Conservation (phyloP, 2,888 invertebrate species). For the Cepaea hortensis region DNA sequence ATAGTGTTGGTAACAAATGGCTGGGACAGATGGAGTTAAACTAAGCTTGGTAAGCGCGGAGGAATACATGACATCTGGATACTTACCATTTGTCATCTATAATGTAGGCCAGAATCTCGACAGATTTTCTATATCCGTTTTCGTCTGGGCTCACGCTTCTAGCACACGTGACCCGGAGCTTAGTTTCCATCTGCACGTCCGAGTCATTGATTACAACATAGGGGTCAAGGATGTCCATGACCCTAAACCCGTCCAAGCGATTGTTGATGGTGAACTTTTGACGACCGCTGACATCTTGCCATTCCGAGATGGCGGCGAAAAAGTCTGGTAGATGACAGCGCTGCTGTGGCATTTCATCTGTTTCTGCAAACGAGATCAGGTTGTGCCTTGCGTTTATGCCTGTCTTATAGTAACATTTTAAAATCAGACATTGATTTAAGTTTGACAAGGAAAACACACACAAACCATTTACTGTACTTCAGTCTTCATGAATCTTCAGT, state of each 20-base stretch:
- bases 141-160: constrained; percentile 47
- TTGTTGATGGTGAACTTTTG: constrained; percentile 61
- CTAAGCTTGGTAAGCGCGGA: no score
- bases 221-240: constrained; percentile 56
- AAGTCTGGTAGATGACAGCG: constrained; percentile 67
- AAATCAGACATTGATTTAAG: no score
- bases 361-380: constrained; percentile 50
- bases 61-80: no score
- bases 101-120: constrained; percentile 59
- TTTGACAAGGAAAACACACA: no score
- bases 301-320: constrained; percentile 60
- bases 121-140: constrained; percentile 35
- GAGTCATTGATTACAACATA: constrained; percentile 45
- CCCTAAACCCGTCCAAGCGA: constrained; percentile 60
- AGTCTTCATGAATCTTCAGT: no score
- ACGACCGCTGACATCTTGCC: constrained; percentile 69
- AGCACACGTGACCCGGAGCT: constrained; percentile 62
- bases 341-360: constrained; percentile 59
- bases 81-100: constrained; percentile 65
- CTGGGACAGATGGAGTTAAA: no score
- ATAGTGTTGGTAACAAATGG: no score
- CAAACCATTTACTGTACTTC: no score
- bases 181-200: constrained; percentile 55
- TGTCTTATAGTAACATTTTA: no score
- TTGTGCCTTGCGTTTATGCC: background rate